Conservation (phyloP, 2,888 invertebrate species). For the Agriopis leucophaearia region DNA sequence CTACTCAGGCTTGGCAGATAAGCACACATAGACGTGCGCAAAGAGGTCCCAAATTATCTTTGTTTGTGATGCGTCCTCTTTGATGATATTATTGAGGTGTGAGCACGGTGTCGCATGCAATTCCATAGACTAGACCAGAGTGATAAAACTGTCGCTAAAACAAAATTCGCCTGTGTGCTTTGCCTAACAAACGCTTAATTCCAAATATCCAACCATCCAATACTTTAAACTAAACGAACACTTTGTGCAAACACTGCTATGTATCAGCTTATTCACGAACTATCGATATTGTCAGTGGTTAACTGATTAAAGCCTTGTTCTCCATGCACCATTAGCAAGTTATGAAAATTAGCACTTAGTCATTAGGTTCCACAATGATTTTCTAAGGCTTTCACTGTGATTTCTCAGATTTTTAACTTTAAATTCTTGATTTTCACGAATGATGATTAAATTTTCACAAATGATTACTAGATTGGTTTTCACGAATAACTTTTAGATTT, state of each 20-base stretch:
- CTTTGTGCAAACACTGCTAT: not conserved
- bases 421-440: not conserved
- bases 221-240: conserved; percentile 3
- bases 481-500: not conserved
- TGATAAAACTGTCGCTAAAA: too few species aligned
- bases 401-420: not conserved
- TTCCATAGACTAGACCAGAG: too few species aligned
- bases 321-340: conserved; percentile 14
- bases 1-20: too few species aligned
- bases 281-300: conserved; percentile 13
- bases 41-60: too few species aligned
- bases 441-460: too few species aligned
- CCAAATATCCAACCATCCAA: conserved; percentile 6
- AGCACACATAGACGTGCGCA: too few species aligned
- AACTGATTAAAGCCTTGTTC: conserved; percentile 15
- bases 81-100: too few species aligned
- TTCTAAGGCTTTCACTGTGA: not conserved
- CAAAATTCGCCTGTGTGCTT: too few species aligned
- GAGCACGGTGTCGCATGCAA: too few species aligned
- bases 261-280: not conserved
- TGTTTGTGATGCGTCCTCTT: too few species aligned
- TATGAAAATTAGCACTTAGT: not conserved
- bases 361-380: too few species aligned
- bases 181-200: not conserved
- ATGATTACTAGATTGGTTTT: too few species aligned